Evolutionary conservation across 2,888 invertebrate genomes (phyloP).

Genomic region (Chymomyza amoena): DNA sequence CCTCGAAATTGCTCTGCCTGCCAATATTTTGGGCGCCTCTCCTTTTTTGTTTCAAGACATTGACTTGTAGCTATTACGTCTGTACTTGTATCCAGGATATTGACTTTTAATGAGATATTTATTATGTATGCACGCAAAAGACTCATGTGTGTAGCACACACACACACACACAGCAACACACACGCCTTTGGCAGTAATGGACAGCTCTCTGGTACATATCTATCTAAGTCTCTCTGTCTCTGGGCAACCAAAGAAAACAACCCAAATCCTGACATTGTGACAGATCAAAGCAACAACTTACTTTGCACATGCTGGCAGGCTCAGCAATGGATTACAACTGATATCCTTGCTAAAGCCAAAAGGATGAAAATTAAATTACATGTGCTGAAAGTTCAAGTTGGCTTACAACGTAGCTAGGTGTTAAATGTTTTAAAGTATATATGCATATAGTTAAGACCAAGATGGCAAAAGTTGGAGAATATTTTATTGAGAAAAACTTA

Average conservation of each 20-base stretch:
- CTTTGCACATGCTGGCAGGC: not conserved
- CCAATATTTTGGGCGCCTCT: conserved; percentile 1
- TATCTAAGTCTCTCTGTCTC: not conserved
- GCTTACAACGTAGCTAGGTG: not conserved
- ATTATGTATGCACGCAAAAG: conserved; percentile 2
- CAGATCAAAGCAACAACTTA: not conserved
- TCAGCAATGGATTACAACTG: not conserved
- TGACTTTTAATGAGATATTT: conserved; percentile 6
- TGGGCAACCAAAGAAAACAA: not conserved
- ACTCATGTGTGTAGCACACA: not conserved
- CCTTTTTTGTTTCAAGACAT: not conserved
- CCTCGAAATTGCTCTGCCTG: conserved; percentile 4
- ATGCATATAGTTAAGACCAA: not conserved
- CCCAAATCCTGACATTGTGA: not conserved
- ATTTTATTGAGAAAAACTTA: not conserved
- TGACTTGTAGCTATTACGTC: not conserved
- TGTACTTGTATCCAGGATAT: not conserved
- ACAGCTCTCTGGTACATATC: not conserved
- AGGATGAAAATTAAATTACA: not conserved
- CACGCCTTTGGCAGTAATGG: not conserved
- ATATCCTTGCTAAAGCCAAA: not conserved
- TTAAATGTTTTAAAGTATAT: not conserved
- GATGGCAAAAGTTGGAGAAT: not conserved
- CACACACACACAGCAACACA: too few species aligned
- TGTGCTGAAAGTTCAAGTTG: not conserved